phyloP scores from a whole-genome alignment of 2,797 vertebrate species.

The Esox lucius region DNA sequence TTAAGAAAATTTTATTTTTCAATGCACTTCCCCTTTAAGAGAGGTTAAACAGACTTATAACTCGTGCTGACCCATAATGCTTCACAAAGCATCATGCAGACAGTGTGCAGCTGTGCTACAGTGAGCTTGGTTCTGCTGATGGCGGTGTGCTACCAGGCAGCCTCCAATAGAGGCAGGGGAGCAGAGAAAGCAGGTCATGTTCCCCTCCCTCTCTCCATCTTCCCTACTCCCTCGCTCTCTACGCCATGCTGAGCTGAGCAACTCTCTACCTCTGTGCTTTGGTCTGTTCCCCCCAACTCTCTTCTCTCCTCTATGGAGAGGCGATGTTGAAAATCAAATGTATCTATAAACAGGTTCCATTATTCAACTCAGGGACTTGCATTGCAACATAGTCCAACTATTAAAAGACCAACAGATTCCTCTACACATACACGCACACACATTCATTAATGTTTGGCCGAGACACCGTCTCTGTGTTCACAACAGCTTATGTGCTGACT shows the following conservation, averaged over 20 bases:
- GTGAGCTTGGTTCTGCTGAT: slow-evolving; percentile 1
- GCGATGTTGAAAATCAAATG: not conserved
- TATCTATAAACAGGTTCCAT: not conserved
- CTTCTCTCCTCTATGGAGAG: not conserved
- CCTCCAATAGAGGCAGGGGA: not conserved
- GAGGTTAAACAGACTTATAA: not conserved
- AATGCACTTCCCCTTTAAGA: not conserved
- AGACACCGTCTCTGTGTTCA: slow-evolving; percentile 7
- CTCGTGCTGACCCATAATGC: not conserved
- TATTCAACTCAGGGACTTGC: not conserved
- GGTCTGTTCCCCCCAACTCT: not conserved
- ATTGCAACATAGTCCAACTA: not conserved
- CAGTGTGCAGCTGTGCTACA: slow-evolving; percentile 5
- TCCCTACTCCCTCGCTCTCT: not conserved
- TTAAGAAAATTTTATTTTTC: too few species aligned
- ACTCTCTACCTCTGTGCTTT: not conserved
- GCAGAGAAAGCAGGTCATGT: slow-evolving; percentile 13
- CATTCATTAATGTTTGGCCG: not conserved
- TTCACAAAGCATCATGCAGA: slow-evolving; percentile 5
- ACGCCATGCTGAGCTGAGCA: not conserved
- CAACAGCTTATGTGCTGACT: slow-evolving; percentile 1
- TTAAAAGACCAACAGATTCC: slow-evolving; percentile 1
- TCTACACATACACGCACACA: slow-evolving; percentile 5
- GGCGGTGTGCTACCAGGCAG: not conserved
- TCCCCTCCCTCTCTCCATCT: not conserved